Evolutionary conservation across 2,113 vertebrate species (phyloP).

Genomic region (Agelaius phoeniceus): DNA sequence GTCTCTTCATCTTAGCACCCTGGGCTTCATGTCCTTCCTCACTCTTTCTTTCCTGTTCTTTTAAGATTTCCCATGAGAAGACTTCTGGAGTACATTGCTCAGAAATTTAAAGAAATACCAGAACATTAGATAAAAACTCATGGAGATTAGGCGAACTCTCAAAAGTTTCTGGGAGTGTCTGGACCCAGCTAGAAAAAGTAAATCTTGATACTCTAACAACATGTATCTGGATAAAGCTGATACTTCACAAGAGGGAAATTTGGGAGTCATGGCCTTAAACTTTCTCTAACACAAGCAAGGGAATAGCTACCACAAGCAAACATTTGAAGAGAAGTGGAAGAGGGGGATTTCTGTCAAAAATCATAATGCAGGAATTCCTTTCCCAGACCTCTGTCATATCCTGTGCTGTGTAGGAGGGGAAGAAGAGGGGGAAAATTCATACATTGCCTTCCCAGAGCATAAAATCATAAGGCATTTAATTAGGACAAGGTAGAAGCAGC

Average conservation of each 20-base stretch:
- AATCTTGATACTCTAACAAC: not conserved
- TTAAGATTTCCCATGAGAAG: not conserved
- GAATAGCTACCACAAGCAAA: not conserved
- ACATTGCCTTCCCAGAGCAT: not conserved
- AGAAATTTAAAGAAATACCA: not conserved
- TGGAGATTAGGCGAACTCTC: not conserved
- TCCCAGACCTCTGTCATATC: not conserved
- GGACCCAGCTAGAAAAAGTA: not conserved
- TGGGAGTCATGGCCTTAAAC: not conserved
- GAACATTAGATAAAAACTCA: not conserved
- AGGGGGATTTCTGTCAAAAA: not conserved
- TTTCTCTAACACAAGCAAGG: not conserved
- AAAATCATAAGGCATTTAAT: not conserved
- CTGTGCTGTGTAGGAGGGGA: not conserved
- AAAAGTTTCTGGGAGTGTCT: not conserved
- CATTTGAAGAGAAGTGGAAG: not conserved
- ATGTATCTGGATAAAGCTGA: not conserved
- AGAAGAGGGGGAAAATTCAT: not conserved
- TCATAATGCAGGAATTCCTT: not conserved
- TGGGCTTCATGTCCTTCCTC: not conserved
- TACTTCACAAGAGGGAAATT: not conserved
- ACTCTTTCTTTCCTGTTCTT: not conserved
- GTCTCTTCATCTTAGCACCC: not conserved
- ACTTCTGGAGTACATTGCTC: not conserved
- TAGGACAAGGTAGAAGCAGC: not conserved